Conservation (phyloP, 2,113 vertebrate genomes). For the Menidia beryllina region DNA sequence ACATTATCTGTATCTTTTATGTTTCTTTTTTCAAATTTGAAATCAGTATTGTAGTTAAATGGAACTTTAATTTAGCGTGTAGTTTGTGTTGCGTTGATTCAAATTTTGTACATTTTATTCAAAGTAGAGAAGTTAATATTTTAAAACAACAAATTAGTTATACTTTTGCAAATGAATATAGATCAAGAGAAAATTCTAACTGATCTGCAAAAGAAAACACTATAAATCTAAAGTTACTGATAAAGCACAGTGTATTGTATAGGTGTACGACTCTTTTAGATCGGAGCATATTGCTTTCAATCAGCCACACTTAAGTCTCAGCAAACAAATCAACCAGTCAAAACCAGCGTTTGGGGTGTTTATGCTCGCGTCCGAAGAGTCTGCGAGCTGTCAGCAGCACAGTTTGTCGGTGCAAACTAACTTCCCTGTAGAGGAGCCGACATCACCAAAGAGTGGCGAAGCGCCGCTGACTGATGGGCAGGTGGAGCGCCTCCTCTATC, state of each 20-base stretch:
- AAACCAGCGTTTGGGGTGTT: neutral
- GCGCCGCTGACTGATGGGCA: constrained; percentile 54
- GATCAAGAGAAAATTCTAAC: neutral
- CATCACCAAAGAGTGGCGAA: constrained; percentile 25
- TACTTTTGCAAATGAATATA: neutral
- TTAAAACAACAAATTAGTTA: neutral
- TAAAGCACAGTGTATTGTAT: neutral
- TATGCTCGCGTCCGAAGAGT: constrained; percentile 46
- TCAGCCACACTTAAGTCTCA: neutral
- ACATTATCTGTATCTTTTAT: too few relatives aligned
- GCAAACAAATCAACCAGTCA: neutral
- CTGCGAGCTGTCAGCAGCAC: constrained; percentile 40
- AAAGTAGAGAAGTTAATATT: neutral
- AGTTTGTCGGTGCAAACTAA: constrained; percentile 65
- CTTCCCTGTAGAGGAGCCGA: constrained; percentile 39
- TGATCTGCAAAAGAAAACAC: neutral
- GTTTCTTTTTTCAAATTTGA: neutral
- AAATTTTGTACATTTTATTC: constrained; percentile 6
- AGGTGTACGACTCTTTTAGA: too few relatives aligned
- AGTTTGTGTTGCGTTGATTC: too few relatives aligned
- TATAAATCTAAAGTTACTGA: neutral
- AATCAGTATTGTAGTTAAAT: too few relatives aligned
- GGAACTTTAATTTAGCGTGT: too few relatives aligned
- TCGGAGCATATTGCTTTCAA: neutral
- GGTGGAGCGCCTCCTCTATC: constrained; percentile 45